Base-by-base conservation (phyloP, 2,888 invertebrate genomes). In the Crocallis elinguaria region DNA sequence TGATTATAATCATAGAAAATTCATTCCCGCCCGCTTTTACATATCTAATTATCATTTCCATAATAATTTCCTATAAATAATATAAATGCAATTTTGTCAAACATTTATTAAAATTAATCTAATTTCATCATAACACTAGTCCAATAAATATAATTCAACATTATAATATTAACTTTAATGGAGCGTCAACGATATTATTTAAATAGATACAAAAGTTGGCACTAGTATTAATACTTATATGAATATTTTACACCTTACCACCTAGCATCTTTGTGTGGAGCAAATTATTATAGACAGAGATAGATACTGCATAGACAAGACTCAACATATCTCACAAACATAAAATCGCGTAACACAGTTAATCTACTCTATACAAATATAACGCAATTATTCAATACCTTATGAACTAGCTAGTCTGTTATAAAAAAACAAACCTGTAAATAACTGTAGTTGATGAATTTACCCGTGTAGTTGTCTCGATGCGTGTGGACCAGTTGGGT, bases 171-270 rank as follows among this genome's bases (percentile, higher is more conserved):
- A 36, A 14, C 23, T 43, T 29, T 13, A 51, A 39, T 35, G 27
- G 33, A 45, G 35, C 29, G 27, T 45, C 51, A 52, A 44, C 43
- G 39, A 43, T 29, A 37, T 27, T 35, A 33, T 33, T 25, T 23
- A 25, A 51, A 39, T 30, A 21, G 13, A 51, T 62, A 56, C 44
- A 63, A 63, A 61, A 60, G 51, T 67, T 64, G 66, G 66, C 66
- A 67, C 66, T 63, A 63, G 49, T 32, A 33, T 50, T 60, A 60
- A 62, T 60, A 57, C 54, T 49, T 51, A 61, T 35, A 41, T 38
- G 27, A 42, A 27, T 23, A 17, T 35, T 41, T 23, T 29, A 38
- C 37, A 33, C 6, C 38, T 44, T 49, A 43, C 11, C 5, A 38
- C 9, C 35, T 51, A 44, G 17, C 36, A 6, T 43, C n/a, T 35